A percentile compares a stretch with the other conserved stretches of the same genome.
Conservation (phyloP, 2,888 invertebrate genomes). For the Gortyna flavago region DNA sequence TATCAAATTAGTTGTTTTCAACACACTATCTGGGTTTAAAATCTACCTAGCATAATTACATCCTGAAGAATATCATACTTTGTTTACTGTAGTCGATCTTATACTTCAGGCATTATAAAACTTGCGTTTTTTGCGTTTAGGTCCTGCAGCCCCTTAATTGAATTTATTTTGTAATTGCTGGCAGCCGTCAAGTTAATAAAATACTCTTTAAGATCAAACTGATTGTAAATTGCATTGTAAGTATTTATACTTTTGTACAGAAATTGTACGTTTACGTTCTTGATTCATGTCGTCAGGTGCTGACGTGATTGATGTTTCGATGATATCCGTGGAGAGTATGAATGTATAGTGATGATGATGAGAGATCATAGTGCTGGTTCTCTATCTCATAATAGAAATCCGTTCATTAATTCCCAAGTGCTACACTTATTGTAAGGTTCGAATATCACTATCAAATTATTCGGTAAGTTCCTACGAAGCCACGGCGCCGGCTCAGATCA, state of each 20-base stretch:
- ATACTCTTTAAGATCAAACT: not conserved
- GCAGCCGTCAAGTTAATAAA: not conserved
- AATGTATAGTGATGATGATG: too few relatives aligned
- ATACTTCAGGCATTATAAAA: too few relatives aligned
- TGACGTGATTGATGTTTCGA: slow-evolving; percentile 8
- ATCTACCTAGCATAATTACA: too few relatives aligned
- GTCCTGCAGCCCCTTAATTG: too few relatives aligned
- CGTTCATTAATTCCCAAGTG: slow-evolving; percentile 12
- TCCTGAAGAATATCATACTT: too few relatives aligned
- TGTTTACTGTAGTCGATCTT: too few relatives aligned
- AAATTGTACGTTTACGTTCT: not conserved
- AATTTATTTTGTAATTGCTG: too few relatives aligned
- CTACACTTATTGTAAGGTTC: not conserved
- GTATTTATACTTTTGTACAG: not conserved
- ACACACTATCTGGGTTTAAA: too few relatives aligned
- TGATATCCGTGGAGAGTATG: not conserved
- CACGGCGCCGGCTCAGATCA: slow-evolving; percentile 42
- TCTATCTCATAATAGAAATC: not conserved
- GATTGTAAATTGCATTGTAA: not conserved
- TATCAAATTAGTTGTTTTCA: too few relatives aligned
- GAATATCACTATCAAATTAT: slow-evolving; percentile 8
- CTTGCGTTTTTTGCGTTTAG: too few relatives aligned
- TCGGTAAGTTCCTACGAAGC: slow-evolving; percentile 3
- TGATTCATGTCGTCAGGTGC: not conserved
- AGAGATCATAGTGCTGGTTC: not conserved